phyloP scores from a whole-genome alignment of 2,797 vertebrate species.

The Gallirallus australis region DNA sequence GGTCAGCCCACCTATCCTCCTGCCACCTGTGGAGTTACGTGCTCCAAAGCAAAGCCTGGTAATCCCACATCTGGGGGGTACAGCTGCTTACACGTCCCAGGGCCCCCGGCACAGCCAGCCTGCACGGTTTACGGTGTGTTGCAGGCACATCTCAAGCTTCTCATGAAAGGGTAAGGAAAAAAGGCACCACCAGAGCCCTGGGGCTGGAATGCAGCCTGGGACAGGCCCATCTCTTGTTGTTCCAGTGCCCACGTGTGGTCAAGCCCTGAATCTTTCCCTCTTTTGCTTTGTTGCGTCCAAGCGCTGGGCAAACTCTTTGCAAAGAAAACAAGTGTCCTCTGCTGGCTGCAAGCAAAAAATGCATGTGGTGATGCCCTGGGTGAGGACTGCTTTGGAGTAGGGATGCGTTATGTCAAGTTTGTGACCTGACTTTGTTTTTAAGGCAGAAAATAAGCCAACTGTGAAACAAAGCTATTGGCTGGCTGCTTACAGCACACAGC shows the following conservation, averaged over 20 bases:
- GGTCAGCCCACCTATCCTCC: neutral
- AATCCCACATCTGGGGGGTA: neutral
- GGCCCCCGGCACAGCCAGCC: neutral
- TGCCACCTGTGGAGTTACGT: neutral
- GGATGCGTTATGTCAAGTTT: neutral
- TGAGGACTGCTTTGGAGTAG: neutral
- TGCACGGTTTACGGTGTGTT: neutral
- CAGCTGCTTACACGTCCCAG: neutral
- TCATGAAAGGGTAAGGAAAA: neutral
- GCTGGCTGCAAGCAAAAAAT: conserved; percentile 21
- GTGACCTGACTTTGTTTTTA: neutral
- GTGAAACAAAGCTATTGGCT: neutral
- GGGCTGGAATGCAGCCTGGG: neutral
- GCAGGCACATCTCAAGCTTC: neutral
- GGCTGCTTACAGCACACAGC: neutral
- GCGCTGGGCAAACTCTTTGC: neutral
- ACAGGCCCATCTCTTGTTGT: neutral
- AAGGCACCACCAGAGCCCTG: neutral
- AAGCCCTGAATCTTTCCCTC: neutral
- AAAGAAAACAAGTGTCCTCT: conserved; percentile 57
- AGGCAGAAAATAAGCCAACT: neutral
- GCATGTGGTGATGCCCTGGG: neutral
- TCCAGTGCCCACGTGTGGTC: neutral
- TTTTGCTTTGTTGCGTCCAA: neutral
- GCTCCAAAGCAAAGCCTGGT: neutral